phyloP scores from a whole-genome alignment of 2,797 vertebrate genomes.

The Anguilla obscura region DNA sequence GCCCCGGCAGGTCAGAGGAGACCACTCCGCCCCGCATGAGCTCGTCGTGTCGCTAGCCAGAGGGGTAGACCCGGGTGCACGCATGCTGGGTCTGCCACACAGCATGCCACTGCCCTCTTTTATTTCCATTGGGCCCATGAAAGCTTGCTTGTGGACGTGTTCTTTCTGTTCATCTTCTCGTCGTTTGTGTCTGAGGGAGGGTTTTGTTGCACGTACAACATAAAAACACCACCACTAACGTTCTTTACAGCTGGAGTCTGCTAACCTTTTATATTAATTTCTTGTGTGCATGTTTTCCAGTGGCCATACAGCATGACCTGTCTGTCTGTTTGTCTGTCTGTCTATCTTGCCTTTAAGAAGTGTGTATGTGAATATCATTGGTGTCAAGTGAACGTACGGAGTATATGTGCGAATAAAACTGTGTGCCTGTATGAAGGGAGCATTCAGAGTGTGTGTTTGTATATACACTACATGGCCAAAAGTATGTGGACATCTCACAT shows the following conservation, averaged over 20 bases:
- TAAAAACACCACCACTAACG: background rate
- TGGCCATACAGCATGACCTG: background rate
- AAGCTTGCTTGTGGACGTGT: background rate
- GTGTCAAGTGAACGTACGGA: background rate
- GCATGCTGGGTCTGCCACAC: background rate
- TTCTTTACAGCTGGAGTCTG: background rate
- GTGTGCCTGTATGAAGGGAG: conserved; percentile 12
- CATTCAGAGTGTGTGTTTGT: background rate
- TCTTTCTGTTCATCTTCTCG: background rate
- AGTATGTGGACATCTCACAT: too few relatives aligned
- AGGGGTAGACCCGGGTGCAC: conserved; percentile 1
- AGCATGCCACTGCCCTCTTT: background rate
- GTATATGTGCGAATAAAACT: conserved; percentile 2
- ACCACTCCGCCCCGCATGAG: background rate
- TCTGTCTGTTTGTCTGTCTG: background rate
- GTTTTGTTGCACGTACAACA: background rate
- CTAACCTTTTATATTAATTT: background rate
- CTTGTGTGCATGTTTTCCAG: background rate
- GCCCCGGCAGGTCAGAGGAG: conserved; percentile 60
- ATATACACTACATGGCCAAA: background rate
- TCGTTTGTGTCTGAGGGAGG: background rate
- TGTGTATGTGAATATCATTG: conserved; percentile 5
- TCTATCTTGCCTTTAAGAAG: background rate
- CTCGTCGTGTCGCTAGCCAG: conserved; percentile 15
- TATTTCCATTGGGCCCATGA: background rate